These are phyloP conservation scores for Tupaia tana DNA, from an alignment of 2,113 vertebrate species.

Conservation along the genomic window DNA sequence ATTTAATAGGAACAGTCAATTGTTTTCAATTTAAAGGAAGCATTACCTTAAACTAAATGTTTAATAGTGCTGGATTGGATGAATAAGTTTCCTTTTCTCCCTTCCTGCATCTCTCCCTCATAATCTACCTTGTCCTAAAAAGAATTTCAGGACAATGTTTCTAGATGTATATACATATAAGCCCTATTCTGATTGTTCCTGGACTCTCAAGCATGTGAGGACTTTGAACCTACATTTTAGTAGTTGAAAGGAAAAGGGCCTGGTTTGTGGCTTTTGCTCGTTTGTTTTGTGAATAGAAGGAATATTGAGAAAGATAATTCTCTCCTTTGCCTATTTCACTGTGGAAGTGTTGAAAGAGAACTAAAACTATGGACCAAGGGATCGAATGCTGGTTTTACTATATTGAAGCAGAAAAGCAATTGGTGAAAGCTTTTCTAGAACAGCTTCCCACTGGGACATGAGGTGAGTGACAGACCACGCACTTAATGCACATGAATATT, in stretches of 20 bases:
- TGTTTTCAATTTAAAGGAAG: slow-evolving; percentile 26
- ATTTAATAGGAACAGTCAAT: not conserved
- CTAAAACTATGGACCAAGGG: not conserved
- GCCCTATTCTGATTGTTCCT: not conserved
- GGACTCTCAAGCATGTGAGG: not conserved
- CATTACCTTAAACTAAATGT: not conserved
- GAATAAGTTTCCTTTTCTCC: not conserved
- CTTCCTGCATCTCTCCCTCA: not conserved
- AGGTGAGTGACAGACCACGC: not conserved
- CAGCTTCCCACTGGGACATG: not conserved
- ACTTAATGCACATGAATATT: not conserved
- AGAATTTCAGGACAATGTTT: no score
- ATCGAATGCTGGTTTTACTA: not conserved
- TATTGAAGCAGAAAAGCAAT: not conserved
- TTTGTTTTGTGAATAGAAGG: not conserved
- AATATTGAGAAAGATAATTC: not conserved
- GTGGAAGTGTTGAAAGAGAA: not conserved
- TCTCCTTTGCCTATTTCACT: not conserved
- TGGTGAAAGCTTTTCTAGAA: not conserved
- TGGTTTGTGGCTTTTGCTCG: not conserved
- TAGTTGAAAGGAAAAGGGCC: not conserved
- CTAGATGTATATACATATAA: not conserved
- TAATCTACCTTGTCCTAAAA: not conserved
- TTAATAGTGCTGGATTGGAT: not conserved
- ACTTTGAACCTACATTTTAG: not conserved